Conservation (phyloP, 2,797 vertebrate species). For the Choloepus didactylus region DNA sequence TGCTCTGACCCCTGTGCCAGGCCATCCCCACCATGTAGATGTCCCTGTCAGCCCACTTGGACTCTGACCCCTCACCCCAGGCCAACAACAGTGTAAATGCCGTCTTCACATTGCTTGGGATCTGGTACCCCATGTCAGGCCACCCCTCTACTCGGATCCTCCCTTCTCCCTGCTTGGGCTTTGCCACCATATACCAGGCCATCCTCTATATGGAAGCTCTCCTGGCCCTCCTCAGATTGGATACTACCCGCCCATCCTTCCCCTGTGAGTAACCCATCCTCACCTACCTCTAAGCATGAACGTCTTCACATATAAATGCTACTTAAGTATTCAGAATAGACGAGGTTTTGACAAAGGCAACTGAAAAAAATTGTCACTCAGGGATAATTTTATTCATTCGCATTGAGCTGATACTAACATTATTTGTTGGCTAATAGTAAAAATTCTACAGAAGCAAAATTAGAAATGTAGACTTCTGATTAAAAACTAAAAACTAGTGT, state of each 20-base stretch:
- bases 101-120: neutral
- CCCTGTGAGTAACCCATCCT: neutral
- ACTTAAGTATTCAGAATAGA: conserved; percentile 24
- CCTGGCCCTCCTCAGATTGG: neutral
- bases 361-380: neutral
- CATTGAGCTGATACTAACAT: conserved; percentile 54
- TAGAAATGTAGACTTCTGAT: conserved; percentile 15
- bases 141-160: neutral
- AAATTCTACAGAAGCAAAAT: conserved; percentile 64
- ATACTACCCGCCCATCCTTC: neutral
- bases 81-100: neutral
- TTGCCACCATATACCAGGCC: neutral
- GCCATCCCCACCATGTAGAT: neutral
- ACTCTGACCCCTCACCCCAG: neutral
- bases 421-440: conserved; percentile 57
- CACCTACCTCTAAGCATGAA: neutral
- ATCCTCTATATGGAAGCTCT: neutral
- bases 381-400: conserved; percentile 46
- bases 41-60: neutral
- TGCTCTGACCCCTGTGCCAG: neutral
- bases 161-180: neutral
- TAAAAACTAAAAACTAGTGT: conserved; percentile 12
- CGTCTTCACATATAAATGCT: neutral
- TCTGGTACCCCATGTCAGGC: neutral
- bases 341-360: neutral